Base-by-base conservation (phyloP, 2,113 vertebrate species). In the Syrrhaptes paradoxus region DNA sequence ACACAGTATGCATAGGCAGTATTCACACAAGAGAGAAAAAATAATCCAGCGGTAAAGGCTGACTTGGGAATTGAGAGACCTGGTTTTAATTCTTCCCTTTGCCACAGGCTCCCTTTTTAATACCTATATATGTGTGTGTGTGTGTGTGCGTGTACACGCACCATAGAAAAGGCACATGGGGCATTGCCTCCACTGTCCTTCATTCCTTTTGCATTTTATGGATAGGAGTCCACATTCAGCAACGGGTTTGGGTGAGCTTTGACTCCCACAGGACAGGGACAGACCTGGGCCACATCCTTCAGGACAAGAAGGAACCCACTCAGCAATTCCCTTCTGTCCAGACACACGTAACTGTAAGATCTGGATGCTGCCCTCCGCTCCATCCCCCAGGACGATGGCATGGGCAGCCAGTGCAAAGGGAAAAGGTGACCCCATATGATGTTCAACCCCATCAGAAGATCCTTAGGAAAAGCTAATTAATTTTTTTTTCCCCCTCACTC, bases 271-370 rank as follows among this genome's bases (percentile, higher is more conserved):
- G 57, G 22, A 55, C 52, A 71, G 15, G 52, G 43, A 51, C 14
- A 31, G 45, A 5, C 17, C 31, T 18, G 46, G 43, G 4, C 11
- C 61, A 10, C 38, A 1, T 75, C 89, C 66, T 32, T 29, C 34
- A 79, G 70, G 57, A 55, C 43, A 25, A 45, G 58, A 5, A 26
- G 46, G 75, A 81, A 5, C 18, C 25, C 28, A 2, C 62, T 28
- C 81, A 41, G 77, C 57, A 54, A 10, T 71, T 43, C 55, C 46
- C 6, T 18, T 28, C 48, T 61, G 41, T 34, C 34, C 24, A 26
- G 3, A n/a, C 4, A 7, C 32, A 0, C 0, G 1, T 0, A 25
- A 63, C 13, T 41, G 41, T 41, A 41, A 41, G 31, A 9, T 15
- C 22, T 4, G 10, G 54, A n/a, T 19, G 3, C 17, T 41, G 15